These are phyloP conservation scores for Netelia inedita DNA, from an alignment of 2,888 invertebrate species.

Conservation along the genomic window DNA sequence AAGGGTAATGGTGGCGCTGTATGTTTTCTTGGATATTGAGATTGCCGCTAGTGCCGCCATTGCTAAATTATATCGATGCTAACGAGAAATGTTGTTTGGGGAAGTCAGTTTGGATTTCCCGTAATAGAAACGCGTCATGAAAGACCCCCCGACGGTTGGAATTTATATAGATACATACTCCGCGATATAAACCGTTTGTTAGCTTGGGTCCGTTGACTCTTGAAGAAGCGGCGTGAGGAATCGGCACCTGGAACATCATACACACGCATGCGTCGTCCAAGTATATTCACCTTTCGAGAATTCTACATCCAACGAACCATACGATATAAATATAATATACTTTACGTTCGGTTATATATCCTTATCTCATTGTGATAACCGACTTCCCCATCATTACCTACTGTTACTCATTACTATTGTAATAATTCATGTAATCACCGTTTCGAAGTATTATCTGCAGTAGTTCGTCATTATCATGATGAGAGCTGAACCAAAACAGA, in stretches of 20 bases:
- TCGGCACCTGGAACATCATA: slow-evolving; percentile 44
- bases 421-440: slow-evolving; percentile 5
- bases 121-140: neutral
- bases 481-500: neutral
- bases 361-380: slow-evolving; percentile 32
- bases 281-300: slow-evolving; percentile 22
- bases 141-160: slow-evolving; percentile 16
- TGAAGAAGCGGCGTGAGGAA: slow-evolving; percentile 25
- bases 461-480: slow-evolving; percentile 13
- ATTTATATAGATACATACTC: slow-evolving; percentile 27
- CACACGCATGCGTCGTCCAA: neutral
- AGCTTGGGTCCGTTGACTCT: slow-evolving; percentile 56
- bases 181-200: slow-evolving; percentile 57
- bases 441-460: neutral
- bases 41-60: too few relatives aligned
- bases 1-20: too few relatives aligned
- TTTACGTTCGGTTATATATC: neutral
- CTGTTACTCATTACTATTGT: slow-evolving; percentile 24
- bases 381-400: slow-evolving; percentile 10
- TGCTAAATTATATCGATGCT: too few relatives aligned
- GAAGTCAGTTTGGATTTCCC: neutral
- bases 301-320: slow-evolving; percentile 12
- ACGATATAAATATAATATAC: neutral
- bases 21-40: too few relatives aligned
- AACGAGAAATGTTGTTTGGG: too few relatives aligned